Evolutionary conservation across 2,113 vertebrate species (phyloP).

Genomic region (Scolopax mira): DNA sequence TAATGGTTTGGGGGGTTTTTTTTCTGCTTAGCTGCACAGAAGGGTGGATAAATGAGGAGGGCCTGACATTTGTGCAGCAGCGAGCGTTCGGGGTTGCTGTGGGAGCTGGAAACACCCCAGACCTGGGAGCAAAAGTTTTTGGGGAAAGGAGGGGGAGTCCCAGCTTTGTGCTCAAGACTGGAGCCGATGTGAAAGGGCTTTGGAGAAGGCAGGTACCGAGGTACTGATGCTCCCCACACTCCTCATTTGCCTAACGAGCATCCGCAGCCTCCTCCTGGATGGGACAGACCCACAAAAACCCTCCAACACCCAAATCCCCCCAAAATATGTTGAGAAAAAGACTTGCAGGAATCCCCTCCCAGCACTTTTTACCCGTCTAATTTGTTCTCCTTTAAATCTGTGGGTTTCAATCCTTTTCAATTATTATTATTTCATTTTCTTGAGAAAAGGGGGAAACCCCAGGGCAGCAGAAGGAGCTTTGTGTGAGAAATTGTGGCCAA

Average conservation of each 20-base stretch:
- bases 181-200: background rate
- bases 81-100: rapidly evolving
- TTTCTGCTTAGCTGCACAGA: background rate
- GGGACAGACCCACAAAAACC: background rate
- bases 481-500: background rate
- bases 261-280: background rate
- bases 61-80: background rate
- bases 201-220: background rate
- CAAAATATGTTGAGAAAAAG: background rate
- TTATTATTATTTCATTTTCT: background rate
- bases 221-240: background rate
- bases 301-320: background rate
- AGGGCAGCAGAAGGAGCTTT: background rate
- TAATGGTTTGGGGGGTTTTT: background rate
- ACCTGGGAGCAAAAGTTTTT: background rate
- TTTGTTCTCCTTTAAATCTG: background rate
- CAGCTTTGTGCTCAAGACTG: background rate
- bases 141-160: background rate
- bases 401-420: background rate
- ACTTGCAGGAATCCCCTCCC: background rate
- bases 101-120: background rate
- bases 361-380: background rate
- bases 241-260: background rate
- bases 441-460: background rate
- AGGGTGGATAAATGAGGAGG: background rate